A percentile compares a stretch with the other conserved stretches of the same genome.
These are phyloP conservation scores for Anser brachyrhynchus DNA, from an alignment of 2,113 vertebrate genomes.

Conservation along the genomic window DNA sequence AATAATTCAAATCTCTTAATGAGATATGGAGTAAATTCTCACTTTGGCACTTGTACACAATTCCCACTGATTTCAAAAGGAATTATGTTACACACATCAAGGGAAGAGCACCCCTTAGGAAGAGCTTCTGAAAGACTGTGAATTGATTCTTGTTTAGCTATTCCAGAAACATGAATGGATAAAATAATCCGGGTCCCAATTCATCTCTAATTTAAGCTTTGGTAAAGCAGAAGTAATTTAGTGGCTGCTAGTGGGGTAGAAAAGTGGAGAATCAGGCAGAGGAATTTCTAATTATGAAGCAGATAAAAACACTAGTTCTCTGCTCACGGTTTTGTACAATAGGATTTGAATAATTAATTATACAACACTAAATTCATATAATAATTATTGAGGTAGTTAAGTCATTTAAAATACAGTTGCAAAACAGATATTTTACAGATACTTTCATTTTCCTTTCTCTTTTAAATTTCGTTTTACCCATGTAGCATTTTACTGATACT, in stretches of 20 bases:
- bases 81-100: neutral
- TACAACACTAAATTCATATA: slow-evolving; percentile 13
- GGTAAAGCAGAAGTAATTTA: neutral
- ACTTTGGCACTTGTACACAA: neutral
- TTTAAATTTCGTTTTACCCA: neutral
- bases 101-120: neutral
- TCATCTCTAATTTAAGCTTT: neutral
- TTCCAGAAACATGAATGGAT: neutral
- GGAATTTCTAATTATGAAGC: neutral
- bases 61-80: neutral
- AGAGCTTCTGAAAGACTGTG: neutral
- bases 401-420: neutral
- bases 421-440: neutral
- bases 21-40: neutral
- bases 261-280: neutral
- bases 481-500: neutral
- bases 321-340: slow-evolving; percentile 4
- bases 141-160: neutral
- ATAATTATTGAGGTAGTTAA: neutral
- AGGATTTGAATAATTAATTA: slow-evolving; percentile 24
- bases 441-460: neutral
- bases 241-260: neutral
- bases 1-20: neutral
- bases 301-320: neutral
- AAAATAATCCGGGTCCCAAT: neutral